phyloP scores from a whole-genome alignment of 2,113 vertebrate species.

The Trogon surrucura region DNA sequence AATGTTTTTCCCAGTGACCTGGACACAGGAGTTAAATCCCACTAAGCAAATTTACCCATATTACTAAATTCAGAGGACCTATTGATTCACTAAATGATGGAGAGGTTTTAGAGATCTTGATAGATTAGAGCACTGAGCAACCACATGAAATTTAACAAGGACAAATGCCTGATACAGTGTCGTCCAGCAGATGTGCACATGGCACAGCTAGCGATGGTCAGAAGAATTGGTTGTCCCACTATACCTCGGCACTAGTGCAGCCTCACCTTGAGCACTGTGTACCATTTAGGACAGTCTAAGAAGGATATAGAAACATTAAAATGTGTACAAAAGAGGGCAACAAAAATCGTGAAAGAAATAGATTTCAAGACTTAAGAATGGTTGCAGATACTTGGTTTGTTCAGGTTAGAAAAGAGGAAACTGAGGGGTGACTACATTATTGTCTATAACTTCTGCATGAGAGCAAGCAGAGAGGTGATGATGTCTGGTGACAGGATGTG shows the following conservation, averaged over 20 bases:
- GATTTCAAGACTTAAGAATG: not conserved
- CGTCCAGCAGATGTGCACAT: fast-evolving
- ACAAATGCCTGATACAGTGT: not conserved
- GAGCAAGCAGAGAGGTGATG: not conserved
- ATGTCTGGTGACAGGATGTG: not conserved
- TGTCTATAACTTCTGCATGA: not conserved
- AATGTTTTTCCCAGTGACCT: not conserved
- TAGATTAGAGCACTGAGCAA: not conserved
- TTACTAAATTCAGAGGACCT: not conserved
- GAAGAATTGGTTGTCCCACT: not conserved
- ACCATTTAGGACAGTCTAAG: not conserved
- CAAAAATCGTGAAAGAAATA: not conserved
- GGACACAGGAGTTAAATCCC: not conserved
- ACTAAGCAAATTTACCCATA: not conserved
- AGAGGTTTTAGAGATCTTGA: not conserved
- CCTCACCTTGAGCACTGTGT: not conserved
- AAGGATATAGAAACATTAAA: not conserved
- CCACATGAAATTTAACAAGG: not conserved
- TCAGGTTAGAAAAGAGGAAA: not conserved
- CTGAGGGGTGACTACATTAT: not conserved
- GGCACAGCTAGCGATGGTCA: too few species aligned
- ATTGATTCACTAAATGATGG: not conserved
- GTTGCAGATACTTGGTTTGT: not conserved
- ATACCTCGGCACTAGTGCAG: not conserved
- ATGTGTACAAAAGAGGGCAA: not conserved